These are phyloP conservation scores for Scaptomyza polygonia DNA, from an alignment of 2,888 invertebrate genomes.

Conservation along the genomic window DNA sequence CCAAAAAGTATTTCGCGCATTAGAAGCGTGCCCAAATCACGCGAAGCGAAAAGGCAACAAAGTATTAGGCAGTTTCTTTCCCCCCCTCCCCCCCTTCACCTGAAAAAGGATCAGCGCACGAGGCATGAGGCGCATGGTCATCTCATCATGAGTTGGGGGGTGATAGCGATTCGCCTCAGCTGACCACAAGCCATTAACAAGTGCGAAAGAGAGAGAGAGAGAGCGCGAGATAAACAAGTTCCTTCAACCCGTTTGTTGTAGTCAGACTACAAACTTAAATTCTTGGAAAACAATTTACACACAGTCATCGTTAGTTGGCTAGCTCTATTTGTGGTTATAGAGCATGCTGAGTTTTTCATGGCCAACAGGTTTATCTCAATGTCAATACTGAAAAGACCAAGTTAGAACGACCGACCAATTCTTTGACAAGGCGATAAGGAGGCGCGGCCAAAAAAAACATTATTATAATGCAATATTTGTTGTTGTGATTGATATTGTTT, in stretches of 20 bases:
- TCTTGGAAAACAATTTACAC: neutral
- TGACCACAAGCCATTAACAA: slow-evolving; percentile 20
- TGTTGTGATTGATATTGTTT: slow-evolving; percentile 21
- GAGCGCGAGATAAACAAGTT: slow-evolving; percentile 27
- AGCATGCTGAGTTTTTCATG: neutral
- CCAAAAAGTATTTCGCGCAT: slow-evolving; percentile 32
- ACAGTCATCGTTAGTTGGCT: slow-evolving; percentile 36
- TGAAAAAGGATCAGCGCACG: slow-evolving; percentile 27
- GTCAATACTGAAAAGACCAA: slow-evolving; percentile 54
- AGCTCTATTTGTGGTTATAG: neutral
- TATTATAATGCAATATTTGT: slow-evolving; percentile 12
- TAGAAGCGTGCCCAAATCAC: slow-evolving; percentile 68
- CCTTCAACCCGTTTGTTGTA: slow-evolving; percentile 39
- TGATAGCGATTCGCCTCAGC: slow-evolving; percentile 1
- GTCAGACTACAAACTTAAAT: neutral
- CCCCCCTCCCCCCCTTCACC: slow-evolving; percentile 32
- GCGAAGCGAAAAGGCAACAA: slow-evolving; percentile 51
- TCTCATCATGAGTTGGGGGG: neutral
- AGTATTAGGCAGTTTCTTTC: slow-evolving; percentile 26
- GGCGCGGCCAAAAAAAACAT: slow-evolving; percentile 46
- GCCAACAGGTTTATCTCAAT: slow-evolving; percentile 43
- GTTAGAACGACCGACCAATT: neutral
- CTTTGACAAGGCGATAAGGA: slow-evolving; percentile 65
- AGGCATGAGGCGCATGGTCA: slow-evolving; percentile 40
- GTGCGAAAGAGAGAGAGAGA: neutral